Evolutionary conservation across 2,888 invertebrate genomes (phyloP).

Genomic region (Drepana falcataria): DNA sequence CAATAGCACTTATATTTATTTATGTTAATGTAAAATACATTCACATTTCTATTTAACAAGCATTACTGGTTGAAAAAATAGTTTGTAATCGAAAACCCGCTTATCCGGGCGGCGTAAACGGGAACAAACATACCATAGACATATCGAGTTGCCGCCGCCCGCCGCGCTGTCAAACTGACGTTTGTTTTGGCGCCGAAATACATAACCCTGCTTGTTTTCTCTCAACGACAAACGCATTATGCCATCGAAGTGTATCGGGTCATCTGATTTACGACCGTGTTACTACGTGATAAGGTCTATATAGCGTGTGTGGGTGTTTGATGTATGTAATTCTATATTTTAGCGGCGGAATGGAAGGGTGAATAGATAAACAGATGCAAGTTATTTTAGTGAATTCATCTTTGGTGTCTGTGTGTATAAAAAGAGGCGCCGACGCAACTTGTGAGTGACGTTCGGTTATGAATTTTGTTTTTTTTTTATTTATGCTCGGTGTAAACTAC

Average conservation of each 20-base stretch:
- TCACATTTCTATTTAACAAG: background rate
- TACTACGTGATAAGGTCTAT: conserved; percentile 11
- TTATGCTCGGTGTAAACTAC: conserved; percentile 10
- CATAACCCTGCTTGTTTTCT: conserved; percentile 75
- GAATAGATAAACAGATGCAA: conserved; percentile 70
- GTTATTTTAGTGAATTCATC: conserved; percentile 75
- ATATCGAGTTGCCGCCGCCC: conserved; percentile 74
- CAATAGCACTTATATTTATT: no score
- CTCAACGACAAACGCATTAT: conserved; percentile 47
- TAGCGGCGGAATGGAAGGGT: conserved; percentile 73
- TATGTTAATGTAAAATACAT: no score
- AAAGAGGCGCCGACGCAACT: conserved; percentile 64
- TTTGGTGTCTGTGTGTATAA: conserved; percentile 61
- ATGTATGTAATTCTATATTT: conserved; percentile 70
- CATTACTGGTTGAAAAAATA: conserved; percentile 31
- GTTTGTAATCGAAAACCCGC: conserved; percentile 66
- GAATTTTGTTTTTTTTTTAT: conserved; percentile 41
- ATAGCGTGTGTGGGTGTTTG: conserved; percentile 43
- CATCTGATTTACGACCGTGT: conserved; percentile 39
- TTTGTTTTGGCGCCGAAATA: conserved; percentile 79
- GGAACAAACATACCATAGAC: conserved; percentile 69
- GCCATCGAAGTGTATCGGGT: conserved; percentile 15
- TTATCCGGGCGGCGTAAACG: conserved; percentile 68
- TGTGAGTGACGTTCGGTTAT: conserved; percentile 65
- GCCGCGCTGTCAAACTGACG: conserved; percentile 76